These are phyloP conservation scores for Thalpophila matura DNA, from an alignment of 2,888 invertebrate species.

Conservation along the genomic window DNA sequence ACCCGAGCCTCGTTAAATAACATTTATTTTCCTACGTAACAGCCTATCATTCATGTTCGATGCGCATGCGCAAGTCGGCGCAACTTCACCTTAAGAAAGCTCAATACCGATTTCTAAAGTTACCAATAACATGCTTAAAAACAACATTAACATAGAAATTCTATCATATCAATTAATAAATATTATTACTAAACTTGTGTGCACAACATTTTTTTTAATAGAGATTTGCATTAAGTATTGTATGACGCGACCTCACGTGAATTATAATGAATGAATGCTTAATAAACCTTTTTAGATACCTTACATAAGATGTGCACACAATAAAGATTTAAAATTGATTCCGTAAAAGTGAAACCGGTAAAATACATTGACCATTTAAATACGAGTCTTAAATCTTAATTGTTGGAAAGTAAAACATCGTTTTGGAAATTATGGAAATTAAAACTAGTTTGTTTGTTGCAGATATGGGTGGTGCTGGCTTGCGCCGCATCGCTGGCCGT, in stretches of 20 bases:
- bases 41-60: conserved; percentile 34
- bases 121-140: conserved; percentile 22
- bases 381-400: conserved; percentile 33
- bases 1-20: conserved; percentile 28
- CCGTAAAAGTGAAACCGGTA: conserved; percentile 47
- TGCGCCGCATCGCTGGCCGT: conserved; percentile 85
- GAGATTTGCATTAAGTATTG: conserved; percentile 26
- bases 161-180: conserved; percentile 26
- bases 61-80: conserved; percentile 17
- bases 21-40: conserved; percentile 31
- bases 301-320: conserved; percentile 17
- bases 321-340: conserved; percentile 29
- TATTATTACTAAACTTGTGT: conserved; percentile 22
- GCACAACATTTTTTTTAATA: conserved; percentile 6
- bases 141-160: conserved; percentile 24
- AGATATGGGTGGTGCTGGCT: conserved; percentile 91
- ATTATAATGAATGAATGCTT: conserved; percentile 28
- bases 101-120: conserved; percentile 48
- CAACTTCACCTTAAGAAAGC: conserved; percentile 39
- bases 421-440: background rate
- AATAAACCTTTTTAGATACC: conserved; percentile 17
- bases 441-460: conserved; percentile 73
- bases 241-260: conserved; percentile 16
- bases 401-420: conserved; percentile 40
- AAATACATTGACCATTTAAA: conserved; percentile 20